Evolutionary conservation across 2,888 invertebrate genomes (phyloP), one percentile per base, ranked within the genome.

Genomic region (Coremacera marginata): DNA sequence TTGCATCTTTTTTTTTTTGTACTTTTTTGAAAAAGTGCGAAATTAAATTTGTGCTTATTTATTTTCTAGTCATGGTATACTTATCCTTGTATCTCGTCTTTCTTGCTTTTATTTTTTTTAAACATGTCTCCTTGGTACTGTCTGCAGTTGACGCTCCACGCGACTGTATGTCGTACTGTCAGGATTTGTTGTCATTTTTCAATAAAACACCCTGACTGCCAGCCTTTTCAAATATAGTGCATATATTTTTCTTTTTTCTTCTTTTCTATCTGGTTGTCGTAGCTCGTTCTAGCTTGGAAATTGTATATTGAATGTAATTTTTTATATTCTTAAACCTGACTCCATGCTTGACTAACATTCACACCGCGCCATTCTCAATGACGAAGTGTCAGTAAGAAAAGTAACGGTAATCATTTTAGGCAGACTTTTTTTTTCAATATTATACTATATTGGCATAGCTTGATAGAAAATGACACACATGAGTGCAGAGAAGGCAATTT

Each of bases 361-460:
- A 34, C 37, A 19, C 34, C 49, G 19, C 19, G 19, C 52, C 55
- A n/a, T 70, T 34, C 31, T 27, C 70, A 57, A 34, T 70, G 70
- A 70, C 70, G 34, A n/a, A 55, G 52, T 70, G 55, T 70, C 55
- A 55, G 34, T 1, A 34, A 27, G 37, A 9, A 34, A 34, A 62
- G 62, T 62, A 72, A 72, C 55, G 72, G 25, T 62, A 72, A 72
- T 62, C 72, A 72, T 72, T 60, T 72, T 72, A 60, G 31, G 49
- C 62, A 62, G 7, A 25, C 9, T 60, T 25, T 62, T 49, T n/a
- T 49, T 9, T 8, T n/a, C n/a, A n/a, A n/a, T n/a, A 34, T 8
- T 34, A 31, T 31, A 5, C n/a, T 55, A n/a, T 55, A 22, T 31
- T 14, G 44, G 31, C 70, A 55, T 62, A 62, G 31, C 31, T 31